Conservation (phyloP, 2,797 vertebrate species). For the Ptychadena robeensis region DNA sequence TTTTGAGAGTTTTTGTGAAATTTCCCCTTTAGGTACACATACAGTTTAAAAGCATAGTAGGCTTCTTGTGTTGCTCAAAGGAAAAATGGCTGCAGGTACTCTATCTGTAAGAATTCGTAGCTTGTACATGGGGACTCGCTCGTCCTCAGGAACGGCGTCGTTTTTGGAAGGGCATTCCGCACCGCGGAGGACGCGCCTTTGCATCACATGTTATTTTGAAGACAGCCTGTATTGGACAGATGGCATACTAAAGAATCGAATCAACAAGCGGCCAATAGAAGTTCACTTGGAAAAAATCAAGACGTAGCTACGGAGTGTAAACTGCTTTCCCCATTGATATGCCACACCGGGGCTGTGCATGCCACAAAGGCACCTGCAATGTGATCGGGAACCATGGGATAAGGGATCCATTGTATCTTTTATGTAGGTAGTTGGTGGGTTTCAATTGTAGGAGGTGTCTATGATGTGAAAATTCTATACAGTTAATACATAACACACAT, state of each 20-base stretch:
- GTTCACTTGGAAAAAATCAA: constrained; percentile 98
- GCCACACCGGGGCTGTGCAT: constrained; percentile 95
- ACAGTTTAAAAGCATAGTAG: neutral
- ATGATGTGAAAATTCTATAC: too few relatives aligned
- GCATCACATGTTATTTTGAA: constrained; percentile 99
- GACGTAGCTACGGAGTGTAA: constrained; percentile 98
- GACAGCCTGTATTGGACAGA: constrained; percentile 99
- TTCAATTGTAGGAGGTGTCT: too few relatives aligned
- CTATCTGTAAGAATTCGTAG: too few relatives aligned
- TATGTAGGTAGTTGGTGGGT: neutral
- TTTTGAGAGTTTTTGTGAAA: neutral
- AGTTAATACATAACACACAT: too few relatives aligned
- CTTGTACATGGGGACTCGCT: too few relatives aligned
- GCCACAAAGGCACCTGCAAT: constrained; percentile 97
- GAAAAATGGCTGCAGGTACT: too few relatives aligned
- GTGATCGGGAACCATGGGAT: constrained; percentile 69
- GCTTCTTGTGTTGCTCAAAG: neutral
- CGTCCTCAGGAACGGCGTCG: too few relatives aligned
- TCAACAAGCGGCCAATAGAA: constrained; percentile 99
- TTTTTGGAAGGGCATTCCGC: constrained; percentile 85
- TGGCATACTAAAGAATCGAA: constrained; percentile 99
- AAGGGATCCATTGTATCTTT: neutral
- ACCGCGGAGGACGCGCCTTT: too few relatives aligned
- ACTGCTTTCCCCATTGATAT: constrained; percentile 98
- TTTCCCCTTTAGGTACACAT: neutral